A percentile compares a stretch with the other conserved stretches of the same genome.
These are phyloP conservation scores for Alethe castanea DNA, from an alignment of 2,113 vertebrate genomes.

Conservation along the genomic window DNA sequence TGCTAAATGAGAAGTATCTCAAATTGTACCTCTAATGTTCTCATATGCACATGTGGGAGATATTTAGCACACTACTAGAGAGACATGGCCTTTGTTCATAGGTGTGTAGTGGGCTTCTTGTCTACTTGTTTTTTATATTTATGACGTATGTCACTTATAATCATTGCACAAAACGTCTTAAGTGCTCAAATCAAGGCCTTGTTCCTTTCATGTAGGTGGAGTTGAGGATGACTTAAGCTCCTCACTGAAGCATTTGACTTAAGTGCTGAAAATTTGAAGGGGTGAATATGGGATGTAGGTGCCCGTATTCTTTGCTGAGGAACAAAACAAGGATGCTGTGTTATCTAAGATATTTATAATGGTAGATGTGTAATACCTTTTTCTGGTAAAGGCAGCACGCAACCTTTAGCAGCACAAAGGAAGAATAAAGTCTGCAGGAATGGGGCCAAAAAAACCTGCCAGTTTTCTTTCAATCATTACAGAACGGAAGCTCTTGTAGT, in stretches of 20 bases:
- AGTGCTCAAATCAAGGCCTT: background rate
- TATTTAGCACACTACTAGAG: background rate
- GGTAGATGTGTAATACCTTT: background rate
- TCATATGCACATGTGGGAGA: accelerated
- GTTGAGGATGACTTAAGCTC: background rate
- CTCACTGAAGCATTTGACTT: background rate
- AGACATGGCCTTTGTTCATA: background rate
- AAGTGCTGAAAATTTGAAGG: background rate
- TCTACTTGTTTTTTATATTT: background rate
- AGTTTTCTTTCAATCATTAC: background rate
- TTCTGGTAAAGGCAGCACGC: accelerated
- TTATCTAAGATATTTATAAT: background rate
- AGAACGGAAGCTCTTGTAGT: background rate
- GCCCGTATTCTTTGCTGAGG: background rate
- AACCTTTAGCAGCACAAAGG: background rate
- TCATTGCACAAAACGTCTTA: background rate
- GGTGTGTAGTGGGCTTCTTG: background rate
- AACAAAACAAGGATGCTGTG: background rate
- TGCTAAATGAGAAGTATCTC: background rate
- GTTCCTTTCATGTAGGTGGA: background rate
- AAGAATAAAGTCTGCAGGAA: background rate
- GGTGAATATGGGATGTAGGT: background rate
- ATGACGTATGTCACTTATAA: background rate
- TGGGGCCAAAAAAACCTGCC: accelerated
- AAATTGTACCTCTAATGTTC: background rate